Conservation (phyloP, 2,888 invertebrate genomes). For the Sericinus montela region DNA sequence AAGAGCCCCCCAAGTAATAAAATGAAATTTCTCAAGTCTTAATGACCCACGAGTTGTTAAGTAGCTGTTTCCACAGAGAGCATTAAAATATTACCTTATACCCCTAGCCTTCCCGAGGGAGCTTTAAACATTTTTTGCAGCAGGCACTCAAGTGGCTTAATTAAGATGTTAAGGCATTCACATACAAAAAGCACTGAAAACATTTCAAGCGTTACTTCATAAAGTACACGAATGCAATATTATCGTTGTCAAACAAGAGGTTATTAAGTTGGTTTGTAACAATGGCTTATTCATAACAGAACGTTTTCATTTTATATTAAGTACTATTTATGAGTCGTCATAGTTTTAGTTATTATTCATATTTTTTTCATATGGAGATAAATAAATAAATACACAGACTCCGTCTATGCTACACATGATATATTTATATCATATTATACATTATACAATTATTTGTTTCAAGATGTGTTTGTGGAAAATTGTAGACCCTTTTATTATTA, state of each 20-base stretch:
- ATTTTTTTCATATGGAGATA: no score
- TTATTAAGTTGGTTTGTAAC: background rate
- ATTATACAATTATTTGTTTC: no score
- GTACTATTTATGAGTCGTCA: no score
- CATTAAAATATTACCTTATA: constrained; percentile 15
- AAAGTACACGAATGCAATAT: background rate
- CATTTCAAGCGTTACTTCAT: background rate
- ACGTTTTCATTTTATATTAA: no score
- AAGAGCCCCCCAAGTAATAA: constrained; percentile 7
- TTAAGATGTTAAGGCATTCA: constrained; percentile 54
- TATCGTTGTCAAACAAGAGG: background rate
- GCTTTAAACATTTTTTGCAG: constrained; percentile 11
- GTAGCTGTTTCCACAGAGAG: constrained; percentile 12
- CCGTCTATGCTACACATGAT: no score
- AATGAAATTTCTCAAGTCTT: constrained; percentile 7
- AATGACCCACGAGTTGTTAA: constrained; percentile 16
- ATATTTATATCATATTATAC: no score
- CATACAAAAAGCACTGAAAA: constrained; percentile 28
- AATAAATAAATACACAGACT: no score
- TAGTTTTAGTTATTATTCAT: no score
- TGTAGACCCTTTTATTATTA: no score
- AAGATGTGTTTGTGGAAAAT: no score
- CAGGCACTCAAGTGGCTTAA: constrained; percentile 50
- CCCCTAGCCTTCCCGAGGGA: constrained; percentile 6
- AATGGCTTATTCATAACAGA: background rate